These are phyloP conservation scores for Synanceia verrucosa DNA, from an alignment of 2,797 vertebrate genomes.

Conservation along the genomic window DNA sequence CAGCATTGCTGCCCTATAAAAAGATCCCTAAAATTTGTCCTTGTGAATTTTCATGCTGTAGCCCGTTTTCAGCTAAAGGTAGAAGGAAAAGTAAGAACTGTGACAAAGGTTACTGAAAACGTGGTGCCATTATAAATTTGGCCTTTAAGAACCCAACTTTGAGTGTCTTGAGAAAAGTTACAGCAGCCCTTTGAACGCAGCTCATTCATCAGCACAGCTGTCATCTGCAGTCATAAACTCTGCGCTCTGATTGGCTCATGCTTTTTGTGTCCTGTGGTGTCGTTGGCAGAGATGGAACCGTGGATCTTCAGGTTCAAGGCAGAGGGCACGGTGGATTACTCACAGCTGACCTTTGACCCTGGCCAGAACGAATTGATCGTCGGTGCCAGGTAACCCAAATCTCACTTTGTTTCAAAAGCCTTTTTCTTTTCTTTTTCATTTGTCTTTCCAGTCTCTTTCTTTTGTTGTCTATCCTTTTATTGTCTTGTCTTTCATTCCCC, in stretches of 20 bases:
- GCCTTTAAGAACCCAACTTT: neutral
- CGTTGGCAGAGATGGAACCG: constrained; percentile 91
- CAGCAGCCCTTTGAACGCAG: constrained; percentile 36
- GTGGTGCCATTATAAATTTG: neutral
- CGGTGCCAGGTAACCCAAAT: constrained; percentile 90
- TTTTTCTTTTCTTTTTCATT: neutral
- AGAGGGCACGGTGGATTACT: constrained; percentile 95
- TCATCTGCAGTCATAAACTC: constrained; percentile 31
- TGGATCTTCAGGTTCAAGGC: constrained; percentile 94
- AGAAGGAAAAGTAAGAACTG: neutral
- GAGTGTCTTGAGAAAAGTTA: constrained; percentile 26
- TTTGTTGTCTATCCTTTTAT: constrained; percentile 32
- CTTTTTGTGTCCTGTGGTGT: constrained; percentile 61
- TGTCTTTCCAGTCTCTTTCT: neutral
- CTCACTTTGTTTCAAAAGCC: constrained; percentile 1
- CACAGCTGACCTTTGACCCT: constrained; percentile 95
- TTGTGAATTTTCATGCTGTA: neutral
- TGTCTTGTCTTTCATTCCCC: constrained; percentile 26
- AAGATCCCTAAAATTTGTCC: neutral
- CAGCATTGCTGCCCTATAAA: neutral
- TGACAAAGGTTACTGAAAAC: neutral
- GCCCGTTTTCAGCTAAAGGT: neutral
- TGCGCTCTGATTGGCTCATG: constrained; percentile 42
- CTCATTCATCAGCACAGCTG: constrained; percentile 41
- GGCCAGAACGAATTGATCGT: constrained; percentile 96